Evolutionary conservation across 1,140 invertebrate genomes (phyloP).

Genomic region (Drosophila prosaltans): DNA sequence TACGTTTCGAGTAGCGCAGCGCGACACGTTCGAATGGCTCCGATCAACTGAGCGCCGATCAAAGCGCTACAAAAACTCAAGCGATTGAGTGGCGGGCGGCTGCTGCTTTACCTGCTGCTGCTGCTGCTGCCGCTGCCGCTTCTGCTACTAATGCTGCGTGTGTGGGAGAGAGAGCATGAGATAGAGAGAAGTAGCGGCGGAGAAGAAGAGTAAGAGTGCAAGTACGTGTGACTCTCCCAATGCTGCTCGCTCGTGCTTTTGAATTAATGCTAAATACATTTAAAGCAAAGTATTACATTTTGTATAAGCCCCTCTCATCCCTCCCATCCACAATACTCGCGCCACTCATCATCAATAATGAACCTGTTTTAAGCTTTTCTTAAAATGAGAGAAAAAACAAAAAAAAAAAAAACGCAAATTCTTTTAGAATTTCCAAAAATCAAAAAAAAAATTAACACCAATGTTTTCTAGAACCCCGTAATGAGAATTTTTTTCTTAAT

Average conservation of each 20-base stretch:
- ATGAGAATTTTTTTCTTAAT: background rate
- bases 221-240: background rate
- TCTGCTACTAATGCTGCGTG: constrained; percentile 1
- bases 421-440: background rate
- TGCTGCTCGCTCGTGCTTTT: constrained; percentile 17
- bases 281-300: constrained; percentile 15
- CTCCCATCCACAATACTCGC: background rate
- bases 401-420: no score
- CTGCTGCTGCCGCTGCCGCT: background rate
- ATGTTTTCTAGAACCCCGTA: background rate
- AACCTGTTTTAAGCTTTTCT: constrained; percentile 8
- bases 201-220: constrained; percentile 7
- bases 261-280: constrained; percentile 33
- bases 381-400: background rate
- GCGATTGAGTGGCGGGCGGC: constrained; percentile 14
- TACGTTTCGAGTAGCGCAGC: constrained; percentile 46
- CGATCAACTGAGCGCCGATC: constrained; percentile 80
- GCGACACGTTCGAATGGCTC: constrained; percentile 70
- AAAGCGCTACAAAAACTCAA: constrained; percentile 51
- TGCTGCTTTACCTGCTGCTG: background rate
- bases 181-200: constrained; percentile 4
- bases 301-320: background rate
- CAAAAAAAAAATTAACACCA: background rate
- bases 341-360: background rate
- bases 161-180: constrained; percentile 21